Evolutionary conservation across 2,888 invertebrate genomes (phyloP), one percentile per base, ranked within the genome.

Genomic region (Drosophila suboccidentalis): DNA sequence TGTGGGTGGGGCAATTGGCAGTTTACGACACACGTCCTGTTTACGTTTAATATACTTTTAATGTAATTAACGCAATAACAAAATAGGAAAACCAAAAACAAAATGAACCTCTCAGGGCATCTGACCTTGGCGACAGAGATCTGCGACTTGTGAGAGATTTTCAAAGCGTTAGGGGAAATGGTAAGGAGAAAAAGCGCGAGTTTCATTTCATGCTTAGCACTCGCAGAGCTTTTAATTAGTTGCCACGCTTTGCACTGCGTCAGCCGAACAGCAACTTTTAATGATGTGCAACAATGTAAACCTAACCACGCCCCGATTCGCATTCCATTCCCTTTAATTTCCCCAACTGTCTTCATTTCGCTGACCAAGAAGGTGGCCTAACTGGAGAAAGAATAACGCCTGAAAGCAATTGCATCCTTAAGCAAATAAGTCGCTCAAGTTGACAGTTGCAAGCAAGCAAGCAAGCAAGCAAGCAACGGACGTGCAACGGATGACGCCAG

Each of bases 351-450:
- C 36, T 13, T 3, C 9, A 29, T 49, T 32, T 3, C 44, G 63
- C 87, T 87, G 78, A 87, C 87, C 81, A 66, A 63, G 60, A 34
- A 63, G 54, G 58, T 47, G 60, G 51, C 54, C 55, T 17, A 59
- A 43, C 41, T 15, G 41, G 15, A 15, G 61, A 51, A 69, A 69
- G 43, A 29, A 34, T 19, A 50, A 29, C 61, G 61, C 53, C 61
- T 49, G 44, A 57, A 58, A 58, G 66, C 68, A 71, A 60, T 71
- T 72, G 82, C 78, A 76, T 71, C 63, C 72, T 65, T 71, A 59
- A 79, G 89, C 86, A 71, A 80, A 80, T 82, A 83, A 71, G 84
- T 71, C 58, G 66, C 66, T 53, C 71, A 62, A 83, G 78, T 57
- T 69, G 81, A 72, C 87, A 84, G 61, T 61, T 65, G 57, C 39